These are phyloP conservation scores for Caenorhabditis brenneri DNA, from an alignment of 1,140 invertebrate genomes.

Conservation along the genomic window DNA sequence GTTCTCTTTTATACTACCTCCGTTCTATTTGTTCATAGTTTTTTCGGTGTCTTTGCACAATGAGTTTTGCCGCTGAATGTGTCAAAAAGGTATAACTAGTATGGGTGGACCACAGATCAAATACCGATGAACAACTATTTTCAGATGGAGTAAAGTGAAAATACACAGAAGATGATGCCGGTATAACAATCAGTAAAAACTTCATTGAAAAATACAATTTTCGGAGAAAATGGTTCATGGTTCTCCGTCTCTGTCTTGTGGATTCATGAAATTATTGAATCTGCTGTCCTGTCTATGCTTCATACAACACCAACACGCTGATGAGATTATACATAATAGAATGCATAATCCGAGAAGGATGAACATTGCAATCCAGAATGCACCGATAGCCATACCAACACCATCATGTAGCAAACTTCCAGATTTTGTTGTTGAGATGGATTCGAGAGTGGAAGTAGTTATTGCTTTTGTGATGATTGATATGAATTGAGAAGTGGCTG, in stretches of 20 bases:
- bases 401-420: neutral
- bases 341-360: neutral
- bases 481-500: neutral
- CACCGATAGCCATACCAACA: neutral
- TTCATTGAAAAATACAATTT: too few relatives aligned
- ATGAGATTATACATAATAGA: neutral
- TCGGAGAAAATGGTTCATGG: too few relatives aligned
- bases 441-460: too few relatives aligned
- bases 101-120: neutral
- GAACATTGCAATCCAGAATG: neutral
- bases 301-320: neutral
- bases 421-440: neutral
- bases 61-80: neutral
- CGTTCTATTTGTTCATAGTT: neutral
- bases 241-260: neutral
- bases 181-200: neutral
- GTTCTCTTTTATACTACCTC: neutral
- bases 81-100: neutral
- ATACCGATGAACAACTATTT: neutral
- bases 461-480: too few relatives aligned
- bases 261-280: neutral
- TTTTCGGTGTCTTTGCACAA: neutral
- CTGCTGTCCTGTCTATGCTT: neutral
- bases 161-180: neutral
- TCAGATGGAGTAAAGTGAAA: neutral